Percentiles rank a stretch among this genome's conserved stretches.
Evolutionary conservation across 1,140 invertebrate species (phyloP).

Genomic region (Sycophila sp.): DNA sequence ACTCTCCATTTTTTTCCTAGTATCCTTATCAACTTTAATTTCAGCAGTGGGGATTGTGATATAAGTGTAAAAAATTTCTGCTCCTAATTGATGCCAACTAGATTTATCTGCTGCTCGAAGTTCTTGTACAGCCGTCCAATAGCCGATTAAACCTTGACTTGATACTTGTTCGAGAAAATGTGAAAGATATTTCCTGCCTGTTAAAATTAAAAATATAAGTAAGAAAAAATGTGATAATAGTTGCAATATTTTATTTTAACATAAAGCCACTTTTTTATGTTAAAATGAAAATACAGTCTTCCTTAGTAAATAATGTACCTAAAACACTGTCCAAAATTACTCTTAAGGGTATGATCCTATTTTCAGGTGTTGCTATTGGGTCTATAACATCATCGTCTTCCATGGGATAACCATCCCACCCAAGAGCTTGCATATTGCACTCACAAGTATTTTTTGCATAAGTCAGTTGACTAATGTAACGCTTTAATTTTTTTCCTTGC

Average conservation of each 20-base stretch:
- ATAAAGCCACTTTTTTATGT: no score
- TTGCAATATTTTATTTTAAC: no score
- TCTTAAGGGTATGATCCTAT: slow-evolving; percentile 70
- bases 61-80: slow-evolving; percentile 90
- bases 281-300: no score
- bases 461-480: slow-evolving; percentile 84
- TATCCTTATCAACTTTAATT: slow-evolving; percentile 81
- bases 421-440: slow-evolving; percentile 78
- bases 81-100: slow-evolving; percentile 86
- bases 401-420: slow-evolving; percentile 79
- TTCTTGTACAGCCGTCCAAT: slow-evolving; percentile 90
- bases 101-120: slow-evolving; percentile 77
- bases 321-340: slow-evolving; percentile 77
- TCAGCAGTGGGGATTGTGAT: slow-evolving; percentile 81
- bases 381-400: slow-evolving; percentile 58
- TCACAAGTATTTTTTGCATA: slow-evolving; percentile 88
- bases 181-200: slow-evolving; percentile 77
- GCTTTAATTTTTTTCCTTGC: slow-evolving; percentile 77
- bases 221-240: no score
- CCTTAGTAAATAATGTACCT: no score
- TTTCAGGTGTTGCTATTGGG: slow-evolving; percentile 48
- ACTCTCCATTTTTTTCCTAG: slow-evolving; percentile 84
- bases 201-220: background rate
- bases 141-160: slow-evolving; percentile 82
- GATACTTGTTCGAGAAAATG: slow-evolving; percentile 84